A percentile compares a stretch with the other conserved stretches of the same genome.
Conservation (phyloP, 2,113 vertebrate species). For the Empidonax alnorum region DNA sequence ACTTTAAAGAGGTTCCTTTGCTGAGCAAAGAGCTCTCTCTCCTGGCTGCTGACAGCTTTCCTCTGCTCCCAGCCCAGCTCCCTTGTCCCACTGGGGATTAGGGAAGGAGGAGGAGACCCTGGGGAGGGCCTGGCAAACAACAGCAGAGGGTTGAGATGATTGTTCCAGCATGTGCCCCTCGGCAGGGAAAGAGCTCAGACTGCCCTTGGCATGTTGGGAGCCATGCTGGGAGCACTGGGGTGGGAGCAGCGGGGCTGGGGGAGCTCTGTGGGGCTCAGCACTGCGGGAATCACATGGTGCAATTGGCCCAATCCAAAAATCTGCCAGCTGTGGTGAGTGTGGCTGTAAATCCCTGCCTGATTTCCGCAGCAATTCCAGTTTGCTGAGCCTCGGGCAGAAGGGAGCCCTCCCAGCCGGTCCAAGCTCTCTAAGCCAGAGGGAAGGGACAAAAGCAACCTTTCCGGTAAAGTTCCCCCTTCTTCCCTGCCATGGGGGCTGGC, state of each 20-base stretch:
- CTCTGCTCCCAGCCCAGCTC: not conserved
- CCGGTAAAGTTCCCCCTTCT: not conserved
- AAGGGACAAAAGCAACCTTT: not conserved
- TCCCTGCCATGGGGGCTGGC: rapidly evolving
- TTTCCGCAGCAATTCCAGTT: not conserved
- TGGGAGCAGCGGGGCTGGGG: not conserved
- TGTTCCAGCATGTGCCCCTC: rapidly evolving
- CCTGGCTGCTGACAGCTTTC: constrained; percentile 37
- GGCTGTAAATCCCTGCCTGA: not conserved
- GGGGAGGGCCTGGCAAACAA: rapidly evolving
- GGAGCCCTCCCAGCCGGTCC: not conserved
- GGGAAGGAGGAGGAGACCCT: not conserved
- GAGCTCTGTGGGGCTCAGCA: not conserved
- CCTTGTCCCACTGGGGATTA: not conserved
- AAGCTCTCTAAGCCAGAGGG: not conserved
- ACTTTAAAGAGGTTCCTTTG: not conserved
- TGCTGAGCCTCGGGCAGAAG: not conserved
- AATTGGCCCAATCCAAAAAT: not conserved
- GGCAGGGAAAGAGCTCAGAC: not conserved
- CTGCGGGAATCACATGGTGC: rapidly evolving
- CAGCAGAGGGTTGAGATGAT: not conserved
- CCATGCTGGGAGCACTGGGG: not conserved
- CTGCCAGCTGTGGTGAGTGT: not conserved
- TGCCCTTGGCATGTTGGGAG: not conserved
- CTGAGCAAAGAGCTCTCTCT: constrained; percentile 61